Evolutionary conservation across 2,888 invertebrate genomes (phyloP).

Genomic region (Dorcus hopei): DNA sequence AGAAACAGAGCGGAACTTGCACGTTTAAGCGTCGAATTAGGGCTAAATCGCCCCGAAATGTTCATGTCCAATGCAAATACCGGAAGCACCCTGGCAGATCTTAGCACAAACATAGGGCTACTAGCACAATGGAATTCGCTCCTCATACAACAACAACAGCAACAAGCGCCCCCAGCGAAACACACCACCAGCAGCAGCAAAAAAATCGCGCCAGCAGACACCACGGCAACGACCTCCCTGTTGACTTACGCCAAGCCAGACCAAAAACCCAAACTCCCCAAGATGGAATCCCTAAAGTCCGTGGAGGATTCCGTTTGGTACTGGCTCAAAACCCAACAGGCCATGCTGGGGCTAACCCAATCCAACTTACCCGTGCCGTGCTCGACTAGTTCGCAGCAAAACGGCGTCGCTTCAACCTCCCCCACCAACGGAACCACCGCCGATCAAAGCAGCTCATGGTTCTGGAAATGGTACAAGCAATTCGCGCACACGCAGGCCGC

Average conservation of each 20-base stretch:
- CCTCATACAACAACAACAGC: constrained; percentile 31
- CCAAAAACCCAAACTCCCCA: constrained; percentile 24
- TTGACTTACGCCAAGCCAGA: constrained; percentile 37
- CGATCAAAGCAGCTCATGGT: constrained; percentile 61
- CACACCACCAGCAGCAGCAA: constrained; percentile 42
- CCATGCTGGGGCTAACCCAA: constrained; percentile 58
- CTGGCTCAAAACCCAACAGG: constrained; percentile 76
- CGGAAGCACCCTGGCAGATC: constrained; percentile 31
- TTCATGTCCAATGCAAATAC: constrained; percentile 31
- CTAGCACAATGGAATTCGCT: constrained; percentile 40
- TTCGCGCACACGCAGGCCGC: constrained; percentile 28
- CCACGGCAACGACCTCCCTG: constrained; percentile 28
- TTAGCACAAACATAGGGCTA: constrained; percentile 34
- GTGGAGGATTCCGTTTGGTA: constrained; percentile 70
- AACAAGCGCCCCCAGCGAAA: constrained; percentile 13
- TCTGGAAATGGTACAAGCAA: constrained; percentile 77
- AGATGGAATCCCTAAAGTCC: constrained; percentile 47
- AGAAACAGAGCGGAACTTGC: constrained; percentile 51
- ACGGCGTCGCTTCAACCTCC: constrained; percentile 41
- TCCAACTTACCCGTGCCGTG: not conserved
- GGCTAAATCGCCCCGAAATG: constrained; percentile 46
- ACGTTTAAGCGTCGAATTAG: constrained; percentile 49
- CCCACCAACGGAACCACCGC: constrained; percentile 33
- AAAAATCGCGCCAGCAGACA: constrained; percentile 36
- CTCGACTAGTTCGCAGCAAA: constrained; percentile 27